Conservation (phyloP, 2,888 invertebrate genomes). For the Choristoneura rosaceana region DNA sequence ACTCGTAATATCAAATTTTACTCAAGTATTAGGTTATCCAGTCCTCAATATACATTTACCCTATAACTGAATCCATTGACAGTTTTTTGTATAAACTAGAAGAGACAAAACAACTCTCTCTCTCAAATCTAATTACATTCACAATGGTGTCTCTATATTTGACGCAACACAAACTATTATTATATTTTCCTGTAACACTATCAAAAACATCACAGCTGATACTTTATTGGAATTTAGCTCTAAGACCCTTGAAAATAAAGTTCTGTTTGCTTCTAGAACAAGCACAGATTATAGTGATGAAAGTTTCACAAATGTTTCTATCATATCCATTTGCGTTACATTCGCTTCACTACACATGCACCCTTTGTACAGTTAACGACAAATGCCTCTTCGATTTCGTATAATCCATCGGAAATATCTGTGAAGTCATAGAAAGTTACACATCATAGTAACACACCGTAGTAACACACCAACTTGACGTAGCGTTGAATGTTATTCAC, state of each 20-base stretch:
- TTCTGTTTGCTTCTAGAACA: not conserved
- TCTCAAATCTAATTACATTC: not conserved
- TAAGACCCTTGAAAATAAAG: not conserved
- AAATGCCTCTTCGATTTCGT: not conserved
- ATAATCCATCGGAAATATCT: too few relatives aligned
- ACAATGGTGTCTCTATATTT: not conserved
- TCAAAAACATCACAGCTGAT: not conserved
- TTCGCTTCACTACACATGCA: slow-evolving; percentile 62
- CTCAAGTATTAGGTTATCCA: too few relatives aligned
- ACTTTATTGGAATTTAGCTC: not conserved
- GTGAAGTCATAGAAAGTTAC: too few relatives aligned
- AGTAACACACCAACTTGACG: too few relatives aligned
- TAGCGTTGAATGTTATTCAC: too few relatives aligned
- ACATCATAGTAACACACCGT: too few relatives aligned
- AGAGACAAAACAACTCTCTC: not conserved
- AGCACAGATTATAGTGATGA: not conserved
- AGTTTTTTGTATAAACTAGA: not conserved
- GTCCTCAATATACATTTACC: too few relatives aligned
- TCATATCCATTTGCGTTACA: slow-evolving; percentile 68
- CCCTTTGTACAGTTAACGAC: slow-evolving; percentile 12
- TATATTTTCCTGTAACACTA: not conserved
- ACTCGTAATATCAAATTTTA: too few relatives aligned
- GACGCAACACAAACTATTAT: not conserved
- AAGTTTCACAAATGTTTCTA: slow-evolving; percentile 55
- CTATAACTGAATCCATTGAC: too few relatives aligned